Evolutionary conservation across 92 coral and sea anemone species (phyloP).

Genomic region (Pocillopora meandrina): DNA sequence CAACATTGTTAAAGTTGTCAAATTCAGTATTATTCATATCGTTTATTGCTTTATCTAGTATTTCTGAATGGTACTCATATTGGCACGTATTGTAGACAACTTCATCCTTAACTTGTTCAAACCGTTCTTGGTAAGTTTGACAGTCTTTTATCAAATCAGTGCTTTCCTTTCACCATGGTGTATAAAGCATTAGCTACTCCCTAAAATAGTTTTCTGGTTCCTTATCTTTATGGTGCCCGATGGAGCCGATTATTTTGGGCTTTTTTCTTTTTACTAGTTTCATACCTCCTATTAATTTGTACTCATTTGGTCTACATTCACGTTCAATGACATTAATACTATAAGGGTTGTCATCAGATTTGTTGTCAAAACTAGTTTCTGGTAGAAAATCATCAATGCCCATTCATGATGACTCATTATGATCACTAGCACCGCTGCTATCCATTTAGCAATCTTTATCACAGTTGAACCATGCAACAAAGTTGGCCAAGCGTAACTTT

Average conservation of each 20-base stretch:
- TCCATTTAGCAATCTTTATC: too few species aligned
- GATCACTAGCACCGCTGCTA: too few species aligned
- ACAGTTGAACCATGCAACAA: too few species aligned
- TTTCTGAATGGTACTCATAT: constrained; percentile 49
- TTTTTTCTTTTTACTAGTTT: constrained; percentile 24
- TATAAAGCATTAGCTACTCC: constrained; percentile 59
- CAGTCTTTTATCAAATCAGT: constrained; percentile 40
- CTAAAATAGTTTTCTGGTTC: constrained; percentile 41
- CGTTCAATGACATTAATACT: neutral
- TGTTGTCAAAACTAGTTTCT: constrained; percentile 40
- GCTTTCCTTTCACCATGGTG: constrained; percentile 52
- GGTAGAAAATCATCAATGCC: constrained; percentile 39
- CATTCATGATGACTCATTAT: neutral
- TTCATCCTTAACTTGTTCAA: constrained; percentile 27
- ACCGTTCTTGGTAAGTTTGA: constrained; percentile 50
- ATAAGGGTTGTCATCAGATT: constrained; percentile 35
- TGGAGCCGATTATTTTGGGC: neutral
- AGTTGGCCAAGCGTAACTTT: too few species aligned
- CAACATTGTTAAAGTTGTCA: constrained; percentile 12
- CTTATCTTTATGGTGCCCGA: constrained; percentile 47
- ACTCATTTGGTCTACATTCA: constrained; percentile 15
- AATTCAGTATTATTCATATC: constrained; percentile 33
- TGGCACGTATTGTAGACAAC: constrained; percentile 39
- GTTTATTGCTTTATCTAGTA: constrained; percentile 51
- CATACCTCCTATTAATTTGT: constrained; percentile 50